Conservation (phyloP, 2,113 vertebrate genomes). For the Dasyprocta punctata region DNA sequence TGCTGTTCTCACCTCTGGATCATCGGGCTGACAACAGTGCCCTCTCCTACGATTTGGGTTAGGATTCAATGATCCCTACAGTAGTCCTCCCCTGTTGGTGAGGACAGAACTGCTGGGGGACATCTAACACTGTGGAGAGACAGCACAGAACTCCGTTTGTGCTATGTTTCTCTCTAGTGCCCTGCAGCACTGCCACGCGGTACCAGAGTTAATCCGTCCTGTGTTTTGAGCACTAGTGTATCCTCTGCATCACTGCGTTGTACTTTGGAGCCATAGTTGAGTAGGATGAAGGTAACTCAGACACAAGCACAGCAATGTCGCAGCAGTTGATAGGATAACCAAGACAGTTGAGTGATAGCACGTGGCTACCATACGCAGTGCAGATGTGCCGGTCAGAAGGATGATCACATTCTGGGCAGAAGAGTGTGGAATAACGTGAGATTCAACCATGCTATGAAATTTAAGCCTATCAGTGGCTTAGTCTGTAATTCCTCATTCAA, state of each 20-base stretch:
- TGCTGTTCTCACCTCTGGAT: not conserved
- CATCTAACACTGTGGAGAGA: not conserved
- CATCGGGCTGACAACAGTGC: too few species aligned
- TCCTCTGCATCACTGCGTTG: not conserved
- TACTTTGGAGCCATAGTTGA: not conserved
- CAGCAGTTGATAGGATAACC: too few species aligned
- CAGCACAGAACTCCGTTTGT: not conserved
- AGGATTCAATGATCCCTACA: not conserved
- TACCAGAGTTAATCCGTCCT: not conserved
- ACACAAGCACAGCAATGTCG: not conserved
- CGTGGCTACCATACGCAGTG: fast-evolving
- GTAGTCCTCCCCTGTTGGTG: not conserved
- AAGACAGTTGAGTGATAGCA: not conserved
- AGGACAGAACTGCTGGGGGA: not conserved
- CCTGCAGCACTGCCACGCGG: too few species aligned
- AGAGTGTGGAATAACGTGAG: not conserved
- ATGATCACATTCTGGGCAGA: not conserved
- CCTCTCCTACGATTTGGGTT: not conserved
- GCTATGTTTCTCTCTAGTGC: not conserved
- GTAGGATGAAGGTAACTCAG: not conserved
- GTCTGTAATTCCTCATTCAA: not conserved
- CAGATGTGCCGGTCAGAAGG: not conserved
- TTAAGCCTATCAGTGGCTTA: not conserved
- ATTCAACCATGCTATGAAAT: not conserved
- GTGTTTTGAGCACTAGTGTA: not conserved